Conservation (phyloP, 2,888 invertebrate species). For the Orthosia gothica region DNA sequence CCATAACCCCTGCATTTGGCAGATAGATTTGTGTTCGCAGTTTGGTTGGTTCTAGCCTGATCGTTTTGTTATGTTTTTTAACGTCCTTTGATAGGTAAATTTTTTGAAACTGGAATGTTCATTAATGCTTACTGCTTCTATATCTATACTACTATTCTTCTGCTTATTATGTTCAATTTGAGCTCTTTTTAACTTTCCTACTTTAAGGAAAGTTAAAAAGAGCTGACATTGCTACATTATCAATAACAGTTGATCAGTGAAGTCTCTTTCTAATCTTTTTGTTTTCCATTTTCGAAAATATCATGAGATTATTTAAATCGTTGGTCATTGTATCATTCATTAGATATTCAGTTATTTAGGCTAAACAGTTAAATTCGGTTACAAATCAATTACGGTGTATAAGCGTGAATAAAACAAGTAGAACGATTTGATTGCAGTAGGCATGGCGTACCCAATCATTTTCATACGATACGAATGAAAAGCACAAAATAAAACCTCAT, state of each 20-base stretch:
- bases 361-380: background rate
- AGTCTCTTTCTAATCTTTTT: background rate
- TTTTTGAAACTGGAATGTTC: background rate
- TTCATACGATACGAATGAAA: background rate
- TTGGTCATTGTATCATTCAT: too few relatives aligned
- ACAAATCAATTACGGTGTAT: background rate
- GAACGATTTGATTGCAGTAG: background rate
- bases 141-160: too few relatives aligned
- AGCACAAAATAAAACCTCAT: background rate
- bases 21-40: conserved; percentile 25
- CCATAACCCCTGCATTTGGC: conserved; percentile 37
- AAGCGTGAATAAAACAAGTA: background rate
- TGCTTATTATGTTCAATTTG: too few relatives aligned
- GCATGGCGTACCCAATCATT: background rate
- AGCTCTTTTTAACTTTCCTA: background rate
- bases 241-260: too few relatives aligned
- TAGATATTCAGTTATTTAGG: background rate
- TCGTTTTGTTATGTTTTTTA: conserved; percentile 7
- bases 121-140: background rate
- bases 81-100: background rate
- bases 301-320: background rate
- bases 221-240: too few relatives aligned
- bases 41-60: conserved; percentile 2
- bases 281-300: too few relatives aligned
- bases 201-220: too few relatives aligned